Conservation (phyloP, 1,140 invertebrate species). For the Drosophila takahashii region DNA sequence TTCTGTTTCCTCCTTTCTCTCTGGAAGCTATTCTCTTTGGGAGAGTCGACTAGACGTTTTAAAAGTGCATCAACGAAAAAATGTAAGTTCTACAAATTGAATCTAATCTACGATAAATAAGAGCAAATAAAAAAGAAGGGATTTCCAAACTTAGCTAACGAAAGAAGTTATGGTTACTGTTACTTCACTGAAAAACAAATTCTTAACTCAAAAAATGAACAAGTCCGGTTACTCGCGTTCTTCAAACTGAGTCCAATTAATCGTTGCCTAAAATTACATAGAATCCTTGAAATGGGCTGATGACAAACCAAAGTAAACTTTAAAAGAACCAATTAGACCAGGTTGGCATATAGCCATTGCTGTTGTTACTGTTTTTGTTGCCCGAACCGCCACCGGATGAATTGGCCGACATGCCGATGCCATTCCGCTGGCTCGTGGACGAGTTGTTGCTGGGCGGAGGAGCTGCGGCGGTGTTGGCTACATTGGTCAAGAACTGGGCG, state of each 20-base stretch:
- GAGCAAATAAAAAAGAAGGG: constrained; percentile 3
- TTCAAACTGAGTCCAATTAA: neutral
- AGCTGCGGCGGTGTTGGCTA: constrained; percentile 65
- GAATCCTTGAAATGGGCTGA: constrained; percentile 4
- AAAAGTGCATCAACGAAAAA: constrained; percentile 36
- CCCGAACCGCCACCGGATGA: constrained; percentile 7
- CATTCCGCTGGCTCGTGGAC: constrained; percentile 19
- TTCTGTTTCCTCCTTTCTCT: constrained; percentile 27
- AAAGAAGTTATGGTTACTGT: constrained; percentile 2
- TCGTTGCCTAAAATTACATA: neutral
- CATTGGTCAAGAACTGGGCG: constrained; percentile 78
- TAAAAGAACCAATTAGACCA: constrained; percentile 83
- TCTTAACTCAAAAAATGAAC: constrained; percentile 14
- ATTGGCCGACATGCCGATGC: constrained; percentile 12
- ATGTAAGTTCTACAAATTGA: constrained; percentile 6
- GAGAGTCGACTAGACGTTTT: constrained; percentile 57
- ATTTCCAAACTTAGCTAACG: constrained; percentile 12
- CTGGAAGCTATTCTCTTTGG: constrained; percentile 39
- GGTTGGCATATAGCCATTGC: constrained; percentile 58
- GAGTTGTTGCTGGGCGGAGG: constrained; percentile 32
- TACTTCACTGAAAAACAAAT: constrained; percentile 15
- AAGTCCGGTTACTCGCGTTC: neutral
- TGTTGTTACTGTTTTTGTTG: constrained; percentile 37
- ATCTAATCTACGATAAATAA: constrained; percentile 24
- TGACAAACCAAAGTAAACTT: constrained; percentile 17